Percentiles rank a stretch among this genome's conserved stretches.
These are phyloP conservation scores for Hesperophylax magnus DNA, from an alignment of 1,140 invertebrate species.

Conservation along the genomic window DNA sequence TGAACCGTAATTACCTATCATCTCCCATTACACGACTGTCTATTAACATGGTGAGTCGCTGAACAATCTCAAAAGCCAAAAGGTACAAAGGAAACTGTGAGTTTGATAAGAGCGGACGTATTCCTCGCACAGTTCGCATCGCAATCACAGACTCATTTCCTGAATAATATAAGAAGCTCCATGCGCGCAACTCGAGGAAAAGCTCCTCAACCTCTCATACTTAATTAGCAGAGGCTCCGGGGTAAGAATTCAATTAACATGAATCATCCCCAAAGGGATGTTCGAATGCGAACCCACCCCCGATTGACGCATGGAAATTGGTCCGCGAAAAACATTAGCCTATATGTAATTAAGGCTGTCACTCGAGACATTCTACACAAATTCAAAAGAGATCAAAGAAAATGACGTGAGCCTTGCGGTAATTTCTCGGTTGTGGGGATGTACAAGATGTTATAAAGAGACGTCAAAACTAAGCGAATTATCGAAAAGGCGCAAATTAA, in stretches of 20 bases:
- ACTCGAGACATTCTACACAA: constrained; percentile 34
- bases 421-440: constrained; percentile 7
- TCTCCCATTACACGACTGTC: no score
- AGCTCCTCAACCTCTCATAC: constrained; percentile 19
- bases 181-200: constrained; percentile 4
- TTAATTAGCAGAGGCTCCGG: constrained; percentile 51
- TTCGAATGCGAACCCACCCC: constrained; percentile 2
- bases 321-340: constrained; percentile 43
- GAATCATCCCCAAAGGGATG: constrained; percentile 38
- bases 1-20: no score
- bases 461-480: constrained; percentile 18
- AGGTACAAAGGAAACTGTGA: constrained; percentile 14
- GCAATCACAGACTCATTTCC: constrained; percentile 39
- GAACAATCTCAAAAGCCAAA: neutral
- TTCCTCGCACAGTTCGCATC: neutral
- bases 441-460: neutral
- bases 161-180: constrained; percentile 33
- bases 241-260: constrained; percentile 57
- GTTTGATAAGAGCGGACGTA: constrained; percentile 8
- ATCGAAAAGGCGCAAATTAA: neutral
- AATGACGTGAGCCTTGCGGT: constrained; percentile 32
- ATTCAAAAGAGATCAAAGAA: constrained; percentile 42
- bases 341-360: constrained; percentile 42
- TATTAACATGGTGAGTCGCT: no score
- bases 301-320: constrained; percentile 48